These are phyloP conservation scores for Amblyraja radiata DNA, from an alignment of 2,797 vertebrate species.

Conservation along the genomic window DNA sequence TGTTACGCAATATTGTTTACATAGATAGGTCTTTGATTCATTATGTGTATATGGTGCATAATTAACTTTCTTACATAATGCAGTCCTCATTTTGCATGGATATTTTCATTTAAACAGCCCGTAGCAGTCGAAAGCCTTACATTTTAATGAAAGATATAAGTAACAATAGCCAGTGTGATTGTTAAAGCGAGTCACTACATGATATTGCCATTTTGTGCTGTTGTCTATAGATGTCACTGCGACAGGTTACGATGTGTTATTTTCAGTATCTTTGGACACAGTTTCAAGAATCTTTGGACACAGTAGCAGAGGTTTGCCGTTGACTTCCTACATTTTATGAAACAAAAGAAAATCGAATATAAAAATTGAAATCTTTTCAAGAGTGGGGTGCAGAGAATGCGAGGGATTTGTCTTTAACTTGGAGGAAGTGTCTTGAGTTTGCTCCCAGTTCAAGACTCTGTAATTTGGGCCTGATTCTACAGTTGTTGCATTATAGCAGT, in stretches of 20 bases:
- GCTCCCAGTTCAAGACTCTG: too few relatives aligned
- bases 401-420: too few relatives aligned
- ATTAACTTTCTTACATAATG: conserved; percentile 71
- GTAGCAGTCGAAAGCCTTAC: background rate
- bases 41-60: conserved; percentile 59
- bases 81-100: conserved; percentile 56
- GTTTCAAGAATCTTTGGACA: too few relatives aligned
- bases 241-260: background rate
- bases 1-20: conserved; percentile 59
- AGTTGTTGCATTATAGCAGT: too few relatives aligned
- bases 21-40: conserved; percentile 59
- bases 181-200: background rate
- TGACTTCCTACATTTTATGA: too few relatives aligned
- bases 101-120: conserved; percentile 46
- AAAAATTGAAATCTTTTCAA: too few relatives aligned
- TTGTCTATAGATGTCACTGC: background rate
- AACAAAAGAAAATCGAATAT: too few relatives aligned
- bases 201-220: background rate
- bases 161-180: background rate
- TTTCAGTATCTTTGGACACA: too few relatives aligned
- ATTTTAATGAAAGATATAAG: conserved; percentile 2
- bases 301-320: too few relatives aligned
- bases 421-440: too few relatives aligned
- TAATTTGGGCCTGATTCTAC: too few relatives aligned
- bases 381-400: too few relatives aligned